These are phyloP conservation scores for Madoqua kirkii DNA, from an alignment of 2,113 vertebrate genomes.

Conservation along the genomic window DNA sequence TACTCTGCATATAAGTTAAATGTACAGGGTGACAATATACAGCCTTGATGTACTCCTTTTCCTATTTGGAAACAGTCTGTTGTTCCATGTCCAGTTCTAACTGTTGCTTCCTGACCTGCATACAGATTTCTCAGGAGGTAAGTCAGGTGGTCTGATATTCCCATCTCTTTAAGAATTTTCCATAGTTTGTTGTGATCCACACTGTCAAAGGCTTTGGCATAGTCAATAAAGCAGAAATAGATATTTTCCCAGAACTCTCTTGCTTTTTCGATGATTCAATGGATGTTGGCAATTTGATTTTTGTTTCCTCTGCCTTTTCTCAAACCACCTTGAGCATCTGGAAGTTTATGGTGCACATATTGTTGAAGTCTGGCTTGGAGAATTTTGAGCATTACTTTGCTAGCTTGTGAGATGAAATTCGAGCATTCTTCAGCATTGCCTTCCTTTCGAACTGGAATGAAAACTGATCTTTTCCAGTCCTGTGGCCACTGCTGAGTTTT, in stretches of 20 bases:
- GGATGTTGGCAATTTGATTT: neutral
- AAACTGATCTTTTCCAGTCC: neutral
- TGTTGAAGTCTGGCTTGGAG: neutral
- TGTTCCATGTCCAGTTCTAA: neutral
- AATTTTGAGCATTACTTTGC: neutral
- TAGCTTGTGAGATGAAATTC: neutral
- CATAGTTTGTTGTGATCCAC: neutral
- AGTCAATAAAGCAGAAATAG: neutral
- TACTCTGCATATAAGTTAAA: neutral
- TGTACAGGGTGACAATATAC: neutral
- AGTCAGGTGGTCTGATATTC: neutral
- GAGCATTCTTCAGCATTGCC: neutral
- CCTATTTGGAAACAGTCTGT: neutral
- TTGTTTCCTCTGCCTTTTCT: neutral
- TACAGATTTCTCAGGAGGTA: neutral
- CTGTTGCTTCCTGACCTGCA: neutral
- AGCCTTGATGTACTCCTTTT: rapidly evolving
- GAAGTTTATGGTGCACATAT: neutral
- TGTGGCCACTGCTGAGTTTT: neutral
- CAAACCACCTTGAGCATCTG: neutral
- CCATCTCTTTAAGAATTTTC: neutral
- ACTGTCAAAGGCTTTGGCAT: neutral
- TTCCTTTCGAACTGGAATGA: neutral
- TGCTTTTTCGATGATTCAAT: rapidly evolving
- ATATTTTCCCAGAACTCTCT: neutral